Conservation (phyloP, 2,888 invertebrate species). For the Acronicta aceris region DNA sequence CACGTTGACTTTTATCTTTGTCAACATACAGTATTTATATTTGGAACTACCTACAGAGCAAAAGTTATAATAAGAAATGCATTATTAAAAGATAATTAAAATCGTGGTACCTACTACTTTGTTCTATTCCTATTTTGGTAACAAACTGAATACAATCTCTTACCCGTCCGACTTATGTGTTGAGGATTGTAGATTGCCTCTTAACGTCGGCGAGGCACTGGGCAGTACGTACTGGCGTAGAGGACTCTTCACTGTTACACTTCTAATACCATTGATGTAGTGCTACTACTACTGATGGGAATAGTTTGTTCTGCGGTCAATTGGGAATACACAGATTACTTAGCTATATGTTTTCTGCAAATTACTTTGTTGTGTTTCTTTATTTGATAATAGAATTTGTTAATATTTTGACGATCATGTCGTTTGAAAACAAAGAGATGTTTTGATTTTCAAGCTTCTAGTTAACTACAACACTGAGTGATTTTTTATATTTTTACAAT, state of each 20-base stretch:
- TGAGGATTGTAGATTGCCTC: slow-evolving; percentile 70
- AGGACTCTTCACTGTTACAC: slow-evolving; percentile 66
- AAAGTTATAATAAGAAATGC: too few relatives aligned
- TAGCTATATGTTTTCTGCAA: background rate
- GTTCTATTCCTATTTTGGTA: background rate
- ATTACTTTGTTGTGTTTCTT: background rate
- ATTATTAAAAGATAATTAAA: too few relatives aligned
- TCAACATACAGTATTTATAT: slow-evolving; percentile 1
- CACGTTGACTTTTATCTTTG: slow-evolving; percentile 12
- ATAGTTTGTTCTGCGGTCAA: slow-evolving; percentile 48
- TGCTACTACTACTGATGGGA: slow-evolving; percentile 53
- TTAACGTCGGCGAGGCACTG: slow-evolving; percentile 66
- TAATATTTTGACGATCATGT: background rate
- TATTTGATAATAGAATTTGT: background rate
- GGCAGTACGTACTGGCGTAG: slow-evolving; percentile 55
- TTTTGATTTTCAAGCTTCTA: slow-evolving; percentile 10
- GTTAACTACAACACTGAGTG: slow-evolving; percentile 12
- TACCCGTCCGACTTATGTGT: slow-evolving; percentile 63
- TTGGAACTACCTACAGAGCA: background rate
- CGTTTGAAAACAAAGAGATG: background rate
- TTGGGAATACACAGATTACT: slow-evolving; percentile 24
- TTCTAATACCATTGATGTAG: slow-evolving; percentile 69
- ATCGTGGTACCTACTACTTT: too few relatives aligned
- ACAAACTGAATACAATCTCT: slow-evolving; percentile 53
- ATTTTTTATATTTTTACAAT: slow-evolving; percentile 22